A percentile compares a stretch with the other conserved stretches of the same genome.
These are phyloP conservation scores for Cyrtodaria siliqua DNA, from an alignment of 2,888 invertebrate species.

Conservation along the genomic window DNA sequence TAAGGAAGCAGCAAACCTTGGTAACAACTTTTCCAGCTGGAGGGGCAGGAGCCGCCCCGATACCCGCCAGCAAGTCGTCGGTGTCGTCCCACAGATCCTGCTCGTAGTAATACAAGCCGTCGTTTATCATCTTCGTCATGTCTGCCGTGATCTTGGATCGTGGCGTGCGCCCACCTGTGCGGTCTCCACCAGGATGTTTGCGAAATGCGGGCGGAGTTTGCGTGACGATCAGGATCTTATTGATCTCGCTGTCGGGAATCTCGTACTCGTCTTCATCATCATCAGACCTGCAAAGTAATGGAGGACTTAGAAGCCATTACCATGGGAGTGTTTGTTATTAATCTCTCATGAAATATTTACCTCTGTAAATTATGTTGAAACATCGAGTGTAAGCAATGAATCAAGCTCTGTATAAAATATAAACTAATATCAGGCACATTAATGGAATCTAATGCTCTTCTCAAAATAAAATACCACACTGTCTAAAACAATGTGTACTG, in stretches of 20 bases:
- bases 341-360: too few species aligned
- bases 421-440: too few species aligned
- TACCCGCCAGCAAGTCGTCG: slow-evolving; percentile 52
- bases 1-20: slow-evolving; percentile 16
- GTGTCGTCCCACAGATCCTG: slow-evolving; percentile 93
- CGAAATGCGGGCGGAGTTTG: slow-evolving; percentile 89
- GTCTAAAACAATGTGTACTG: too few species aligned
- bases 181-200: slow-evolving; percentile 96
- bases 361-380: too few species aligned
- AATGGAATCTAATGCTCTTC: too few species aligned
- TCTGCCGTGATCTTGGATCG: slow-evolving; percentile 98
- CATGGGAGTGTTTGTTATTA: too few species aligned
- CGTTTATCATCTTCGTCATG: slow-evolving; percentile 97
- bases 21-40: slow-evolving; percentile 22
- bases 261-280: slow-evolving; percentile 91
- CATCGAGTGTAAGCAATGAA: too few species aligned
- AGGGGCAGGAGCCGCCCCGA: slow-evolving; percentile 24
- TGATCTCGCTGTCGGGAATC: slow-evolving; percentile 96
- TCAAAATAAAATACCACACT: too few species aligned
- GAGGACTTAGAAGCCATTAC: too few species aligned
- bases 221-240: slow-evolving; percentile 97
- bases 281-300: slow-evolving; percentile 84
- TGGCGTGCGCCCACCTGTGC: slow-evolving; percentile 95
- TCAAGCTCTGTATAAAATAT: too few species aligned
- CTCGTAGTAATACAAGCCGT: slow-evolving; percentile 98